Conservation (phyloP, 37 sponge, comb jelly and placozoan species). For the Bolinopsis microptera region DNA sequence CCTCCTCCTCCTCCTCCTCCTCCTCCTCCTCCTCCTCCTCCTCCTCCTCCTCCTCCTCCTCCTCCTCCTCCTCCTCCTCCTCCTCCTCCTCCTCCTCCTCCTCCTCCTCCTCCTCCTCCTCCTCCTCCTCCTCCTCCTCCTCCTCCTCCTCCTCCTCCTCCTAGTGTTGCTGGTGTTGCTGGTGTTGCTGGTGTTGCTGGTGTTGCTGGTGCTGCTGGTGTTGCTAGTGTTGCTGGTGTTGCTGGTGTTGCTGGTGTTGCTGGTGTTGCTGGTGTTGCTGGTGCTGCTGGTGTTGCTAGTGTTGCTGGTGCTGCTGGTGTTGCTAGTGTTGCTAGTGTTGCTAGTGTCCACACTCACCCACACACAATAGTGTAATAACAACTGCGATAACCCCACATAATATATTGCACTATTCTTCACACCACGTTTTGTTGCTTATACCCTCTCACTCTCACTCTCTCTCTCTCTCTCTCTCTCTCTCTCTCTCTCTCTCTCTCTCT, state of each 20-base stretch:
- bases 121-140: not conserved
- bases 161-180: too few relatives aligned
- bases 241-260: too few relatives aligned
- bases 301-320: too few relatives aligned
- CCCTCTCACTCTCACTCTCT: slow-evolving; percentile 56
- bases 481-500: not conserved
- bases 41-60: not conserved
- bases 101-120: not conserved
- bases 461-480: not conserved
- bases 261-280: too few relatives aligned
- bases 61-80: not conserved
- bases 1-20: not conserved
- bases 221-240: too few relatives aligned
- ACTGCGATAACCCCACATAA: not conserved
- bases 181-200: too few relatives aligned
- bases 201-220: too few relatives aligned
- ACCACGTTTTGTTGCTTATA: not conserved
- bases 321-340: too few relatives aligned
- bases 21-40: not conserved
- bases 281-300: too few relatives aligned
- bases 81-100: not conserved
- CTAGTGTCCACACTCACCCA: not conserved
- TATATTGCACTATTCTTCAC: too few relatives aligned
- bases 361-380: not conserved
- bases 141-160: not conserved